Base-by-base conservation (phyloP, 2,113 vertebrate species). In the Petrocephalus zakoni region DNA sequence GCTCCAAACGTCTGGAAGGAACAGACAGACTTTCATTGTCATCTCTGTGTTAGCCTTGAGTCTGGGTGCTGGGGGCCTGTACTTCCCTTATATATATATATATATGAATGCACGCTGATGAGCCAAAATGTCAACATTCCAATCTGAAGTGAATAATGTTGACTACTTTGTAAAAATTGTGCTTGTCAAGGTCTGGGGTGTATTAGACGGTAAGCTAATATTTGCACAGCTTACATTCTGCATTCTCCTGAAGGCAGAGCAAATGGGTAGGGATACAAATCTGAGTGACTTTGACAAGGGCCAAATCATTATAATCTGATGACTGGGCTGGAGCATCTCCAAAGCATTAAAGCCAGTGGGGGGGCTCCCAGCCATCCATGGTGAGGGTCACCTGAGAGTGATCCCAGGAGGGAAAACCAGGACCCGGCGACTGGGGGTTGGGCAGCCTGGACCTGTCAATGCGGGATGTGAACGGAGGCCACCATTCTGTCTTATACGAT, bases 1-100 rank as follows among this genome's bases (percentile, higher is more conserved):
- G 98, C 98, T 78, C 97, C 98, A 21, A 99, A 98, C 0, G 93
- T 97, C 98, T 99, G 94, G 81, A 91, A 92, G 25, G 91, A 91
- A 82, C 91, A 92, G 83, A 89, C 92, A 92, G 93, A 89, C 8
- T 37, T 56, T 3, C 25, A 86, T 25, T 55, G 47, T 29, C n/a
- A 52, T 34, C 83, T 11, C 34, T 37, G 72, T 19, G 13, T 78
- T 78, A 37, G 34, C 72, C 72, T 6, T 78, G 72, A 37, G 15
- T 78, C 72, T 75, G 11, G 34, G 13, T 37, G 15, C 15, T 34
- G 68, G 68, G 11, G 17, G 29, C 29, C 29, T 37, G 15, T 29
- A 75, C 11, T 17, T 75, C 64, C 25, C 68, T 75, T 15, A 10
- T 34, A 42, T 15, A 15, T 75, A 25, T 25, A 22, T 68, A 68